Conservation (phyloP, 2,113 vertebrate species). For the Halichoeres trimaculatus region DNA sequence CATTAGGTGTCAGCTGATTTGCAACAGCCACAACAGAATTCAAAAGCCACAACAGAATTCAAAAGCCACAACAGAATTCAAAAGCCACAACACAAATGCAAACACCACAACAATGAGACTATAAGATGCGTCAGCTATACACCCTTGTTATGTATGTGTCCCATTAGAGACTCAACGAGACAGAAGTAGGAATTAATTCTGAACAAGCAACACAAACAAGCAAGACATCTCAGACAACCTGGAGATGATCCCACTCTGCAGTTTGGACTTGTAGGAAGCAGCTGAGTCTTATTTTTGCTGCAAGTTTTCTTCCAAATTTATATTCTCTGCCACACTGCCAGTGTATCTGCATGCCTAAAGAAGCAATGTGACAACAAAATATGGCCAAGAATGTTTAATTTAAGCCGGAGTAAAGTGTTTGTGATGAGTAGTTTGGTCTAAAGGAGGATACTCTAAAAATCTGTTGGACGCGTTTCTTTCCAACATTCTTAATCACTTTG, state of each 20-base stretch:
- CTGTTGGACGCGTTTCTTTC: background rate
- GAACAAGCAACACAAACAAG: background rate
- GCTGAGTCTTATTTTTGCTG: conserved; percentile 18
- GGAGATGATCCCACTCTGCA: conserved; percentile 14
- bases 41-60: too few species aligned
- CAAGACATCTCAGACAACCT: conserved; percentile 4
- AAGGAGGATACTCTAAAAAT: background rate
- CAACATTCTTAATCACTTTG: conserved; percentile 20
- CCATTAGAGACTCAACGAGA: background rate
- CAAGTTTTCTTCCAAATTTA: conserved; percentile 7
- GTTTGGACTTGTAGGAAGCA: conserved; percentile 23
- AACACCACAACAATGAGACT: too few species aligned
- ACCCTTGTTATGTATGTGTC: background rate
- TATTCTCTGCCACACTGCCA: conserved; percentile 28
- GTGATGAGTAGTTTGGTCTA: background rate
- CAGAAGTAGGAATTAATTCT: background rate
- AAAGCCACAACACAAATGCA: too few species aligned
- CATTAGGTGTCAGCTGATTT: too few species aligned
- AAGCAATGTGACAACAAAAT: conserved; percentile 29
- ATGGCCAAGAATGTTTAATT: conserved; percentile 40
- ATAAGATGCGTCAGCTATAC: background rate
- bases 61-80: too few species aligned
- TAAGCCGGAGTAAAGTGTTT: conserved; percentile 13
- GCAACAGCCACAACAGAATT: too few species aligned
- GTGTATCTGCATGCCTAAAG: conserved; percentile 24